phyloP scores from a whole-genome alignment of 2,113 vertebrate genomes.

The Chiloscyllium plagiosum region DNA sequence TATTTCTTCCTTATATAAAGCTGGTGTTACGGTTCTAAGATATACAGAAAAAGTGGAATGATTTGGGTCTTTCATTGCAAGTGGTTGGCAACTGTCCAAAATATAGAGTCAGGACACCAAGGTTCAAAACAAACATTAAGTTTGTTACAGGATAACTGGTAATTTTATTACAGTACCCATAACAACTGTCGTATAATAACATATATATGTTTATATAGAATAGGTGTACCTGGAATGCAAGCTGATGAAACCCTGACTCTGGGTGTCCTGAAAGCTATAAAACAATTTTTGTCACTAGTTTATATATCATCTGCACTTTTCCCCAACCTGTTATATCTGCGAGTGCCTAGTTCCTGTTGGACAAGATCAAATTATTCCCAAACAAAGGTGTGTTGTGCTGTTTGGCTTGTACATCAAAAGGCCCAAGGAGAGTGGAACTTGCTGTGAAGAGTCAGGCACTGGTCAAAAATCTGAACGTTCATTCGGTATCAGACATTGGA shows the following conservation, averaged over 20 bases:
- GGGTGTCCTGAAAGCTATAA: neutral
- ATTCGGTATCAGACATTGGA: neutral
- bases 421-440: neutral
- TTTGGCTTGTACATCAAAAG: neutral
- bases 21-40: neutral
- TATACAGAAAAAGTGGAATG: neutral
- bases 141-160: too few relatives aligned
- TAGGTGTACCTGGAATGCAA: neutral
- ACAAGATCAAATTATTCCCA: neutral
- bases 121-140: neutral
- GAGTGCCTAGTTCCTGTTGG: neutral
- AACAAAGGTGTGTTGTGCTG: neutral
- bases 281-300: neutral
- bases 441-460: neutral
- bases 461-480: neutral
- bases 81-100: neutral
- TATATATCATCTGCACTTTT: neutral
- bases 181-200: too few relatives aligned
- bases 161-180: too few relatives aligned
- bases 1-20: neutral
- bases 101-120: neutral
- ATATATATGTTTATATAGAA: too few relatives aligned
- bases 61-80: neutral
- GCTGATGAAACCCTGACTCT: too few relatives aligned
- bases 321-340: neutral